Conservation (phyloP, 2,888 invertebrate genomes). For the Terebella lapidaria region DNA sequence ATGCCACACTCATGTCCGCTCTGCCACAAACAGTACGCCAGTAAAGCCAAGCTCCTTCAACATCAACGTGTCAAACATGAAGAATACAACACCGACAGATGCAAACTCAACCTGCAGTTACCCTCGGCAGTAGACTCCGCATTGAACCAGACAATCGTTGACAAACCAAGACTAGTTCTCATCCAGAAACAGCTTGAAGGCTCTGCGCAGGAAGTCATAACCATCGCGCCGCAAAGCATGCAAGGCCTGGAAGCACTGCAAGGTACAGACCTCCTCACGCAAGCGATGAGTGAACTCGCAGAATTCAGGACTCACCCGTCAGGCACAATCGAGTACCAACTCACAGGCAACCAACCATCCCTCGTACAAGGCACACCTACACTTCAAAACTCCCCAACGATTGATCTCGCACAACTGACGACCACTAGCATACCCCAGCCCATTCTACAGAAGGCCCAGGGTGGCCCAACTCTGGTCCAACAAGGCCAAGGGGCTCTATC, state of each 20-base stretch:
- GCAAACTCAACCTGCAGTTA: neutral
- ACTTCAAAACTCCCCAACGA: too few species aligned
- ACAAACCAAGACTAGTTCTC: neutral
- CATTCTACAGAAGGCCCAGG: too few species aligned
- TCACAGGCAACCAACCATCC: too few species aligned
- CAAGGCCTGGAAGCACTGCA: neutral
- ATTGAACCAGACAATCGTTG: neutral
- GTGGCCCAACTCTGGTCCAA: too few species aligned
- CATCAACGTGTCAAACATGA: slow-evolving; percentile 57
- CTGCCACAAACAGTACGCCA: slow-evolving; percentile 84
- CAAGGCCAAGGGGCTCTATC: too few species aligned
- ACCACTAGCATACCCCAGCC: too few species aligned
- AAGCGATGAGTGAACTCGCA: slow-evolving; percentile 53
- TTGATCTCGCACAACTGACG: too few species aligned
- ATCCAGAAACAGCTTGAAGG: neutral
- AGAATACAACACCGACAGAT: slow-evolving; percentile 11
- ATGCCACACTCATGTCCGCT: slow-evolving; percentile 69
- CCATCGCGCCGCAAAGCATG: neutral
- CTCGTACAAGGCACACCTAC: too few species aligned
- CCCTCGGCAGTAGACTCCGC: neutral
- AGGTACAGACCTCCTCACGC: slow-evolving; percentile 51
- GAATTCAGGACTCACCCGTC: neutral
- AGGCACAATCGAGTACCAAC: neutral
- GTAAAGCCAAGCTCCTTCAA: slow-evolving; percentile 63
- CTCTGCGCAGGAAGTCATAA: neutral